A percentile compares a stretch with the other conserved stretches of the same genome.
Conservation (phyloP, 2,113 vertebrate species). For the Sylvietta virens region DNA sequence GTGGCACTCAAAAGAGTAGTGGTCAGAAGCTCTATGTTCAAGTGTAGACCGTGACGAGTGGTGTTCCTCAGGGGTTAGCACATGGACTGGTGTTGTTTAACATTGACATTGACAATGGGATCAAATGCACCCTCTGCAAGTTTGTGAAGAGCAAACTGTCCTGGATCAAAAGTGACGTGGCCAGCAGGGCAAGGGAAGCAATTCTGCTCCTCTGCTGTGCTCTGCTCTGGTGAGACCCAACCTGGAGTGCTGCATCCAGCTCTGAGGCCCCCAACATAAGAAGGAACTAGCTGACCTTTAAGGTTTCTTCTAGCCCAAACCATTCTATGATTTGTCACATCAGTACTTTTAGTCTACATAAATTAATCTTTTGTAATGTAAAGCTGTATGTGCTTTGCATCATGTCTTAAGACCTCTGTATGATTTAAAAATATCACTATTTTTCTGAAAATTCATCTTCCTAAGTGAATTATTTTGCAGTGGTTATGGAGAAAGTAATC, state of each 20-base stretch:
- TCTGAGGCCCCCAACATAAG: background rate
- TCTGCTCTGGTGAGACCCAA: background rate
- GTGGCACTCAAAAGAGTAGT: background rate
- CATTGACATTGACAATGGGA: background rate
- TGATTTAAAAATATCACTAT: background rate
- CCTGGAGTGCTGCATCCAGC: background rate
- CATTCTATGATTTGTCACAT: background rate
- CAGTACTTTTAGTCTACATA: background rate
- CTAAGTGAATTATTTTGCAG: background rate
- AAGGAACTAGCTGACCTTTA: background rate
- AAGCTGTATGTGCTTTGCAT: background rate
- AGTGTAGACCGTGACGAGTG: accelerated
- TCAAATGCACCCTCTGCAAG: background rate
- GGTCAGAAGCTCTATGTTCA: background rate
- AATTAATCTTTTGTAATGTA: background rate
- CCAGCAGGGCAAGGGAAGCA: too few relatives aligned
- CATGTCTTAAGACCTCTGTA: background rate
- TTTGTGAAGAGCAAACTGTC: background rate
- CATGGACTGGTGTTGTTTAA: background rate
- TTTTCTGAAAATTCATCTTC: background rate
- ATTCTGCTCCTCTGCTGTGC: background rate
- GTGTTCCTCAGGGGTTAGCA: background rate
- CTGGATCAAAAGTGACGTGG: accelerated
- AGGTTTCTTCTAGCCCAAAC: background rate
- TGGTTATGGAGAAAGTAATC: background rate